Conservation (phyloP, 2,113 vertebrate genomes). For the Mixornis gularis region DNA sequence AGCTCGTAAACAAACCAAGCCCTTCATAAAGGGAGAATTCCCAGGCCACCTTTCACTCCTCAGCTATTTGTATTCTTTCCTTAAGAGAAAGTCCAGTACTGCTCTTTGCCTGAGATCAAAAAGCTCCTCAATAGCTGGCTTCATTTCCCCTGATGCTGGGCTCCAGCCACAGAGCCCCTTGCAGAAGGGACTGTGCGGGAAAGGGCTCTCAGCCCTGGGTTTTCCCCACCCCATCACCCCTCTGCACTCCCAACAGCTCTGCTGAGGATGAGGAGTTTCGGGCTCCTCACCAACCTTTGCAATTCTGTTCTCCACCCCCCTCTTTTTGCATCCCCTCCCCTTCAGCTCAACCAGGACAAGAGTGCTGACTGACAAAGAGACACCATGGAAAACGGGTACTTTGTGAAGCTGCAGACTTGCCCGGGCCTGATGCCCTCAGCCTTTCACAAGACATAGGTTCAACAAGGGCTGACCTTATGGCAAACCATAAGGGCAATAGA, state of each 20-base stretch:
- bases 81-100: slow-evolving; percentile 7
- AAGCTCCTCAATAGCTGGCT: slow-evolving; percentile 25
- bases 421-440: neutral
- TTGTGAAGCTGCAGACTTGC: neutral
- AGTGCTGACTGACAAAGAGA: neutral
- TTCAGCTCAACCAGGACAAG: neutral
- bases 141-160: neutral
- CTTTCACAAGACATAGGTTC: neutral
- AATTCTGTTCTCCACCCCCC: neutral
- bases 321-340: neutral
- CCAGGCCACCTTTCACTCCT: slow-evolving; percentile 32
- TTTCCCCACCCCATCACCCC: neutral
- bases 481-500: neutral
- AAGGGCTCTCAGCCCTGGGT: neutral
- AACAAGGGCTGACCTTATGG: neutral
- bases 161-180: neutral
- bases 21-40: slow-evolving; percentile 17
- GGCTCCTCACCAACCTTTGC: neutral
- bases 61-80: slow-evolving; percentile 29
- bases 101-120: slow-evolving; percentile 23
- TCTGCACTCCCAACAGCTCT: neutral
- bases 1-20: neutral
- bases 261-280: neutral
- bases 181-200: neutral
- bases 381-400: neutral